Base-by-base conservation (phyloP, 2,113 vertebrate genomes). In the Paratilapia polleni region DNA sequence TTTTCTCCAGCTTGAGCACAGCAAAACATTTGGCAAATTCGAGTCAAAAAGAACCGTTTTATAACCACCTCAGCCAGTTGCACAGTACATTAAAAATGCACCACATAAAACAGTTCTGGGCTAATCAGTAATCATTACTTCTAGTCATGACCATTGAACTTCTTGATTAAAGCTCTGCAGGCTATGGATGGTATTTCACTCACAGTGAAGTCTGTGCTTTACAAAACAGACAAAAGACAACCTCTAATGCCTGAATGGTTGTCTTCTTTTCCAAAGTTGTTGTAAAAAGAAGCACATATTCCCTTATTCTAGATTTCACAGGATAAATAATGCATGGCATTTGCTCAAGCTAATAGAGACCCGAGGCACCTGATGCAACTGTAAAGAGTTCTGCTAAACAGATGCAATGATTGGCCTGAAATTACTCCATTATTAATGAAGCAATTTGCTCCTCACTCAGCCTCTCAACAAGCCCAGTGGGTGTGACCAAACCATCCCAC, bases 401-500 rank as follows among this genome's bases (percentile, higher is more conserved):
- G 82, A 89, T 54, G 41, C 75, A 86, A 87, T 85, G 89, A 91
- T 81, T 91, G 92, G 86, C 80, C 78, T 87, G 74, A 88, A 92
- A 91, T 93, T 20, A 88, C 87, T 93, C 59, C 82, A 90, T 91
- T 88, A 92, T 94, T 94, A 89, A 93, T 90, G 81, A 92, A 66
- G 58, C 87, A 87, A 87, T 92, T 92, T 91, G 86, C 74, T 87
- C 83, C 56, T 82, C 76, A 88, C 77, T 83, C 88, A 81, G 77
- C 47, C 73, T 82, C 89, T 90, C 57, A 80, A 82, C 79, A 66
- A 87, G 62, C 78, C 73, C 52, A 34, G 58, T 83, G 80, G 88
- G 89, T 84, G 83, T 81, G 89, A 82, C 86, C 80, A 89, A 89
- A 66, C 77, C 80, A 80, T 75, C 84, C 81, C 79, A 84, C 49